A percentile compares a stretch with the other conserved stretches of the same genome.
Conservation (phyloP, 2,113 vertebrate genomes). For the Serinus canaria region DNA sequence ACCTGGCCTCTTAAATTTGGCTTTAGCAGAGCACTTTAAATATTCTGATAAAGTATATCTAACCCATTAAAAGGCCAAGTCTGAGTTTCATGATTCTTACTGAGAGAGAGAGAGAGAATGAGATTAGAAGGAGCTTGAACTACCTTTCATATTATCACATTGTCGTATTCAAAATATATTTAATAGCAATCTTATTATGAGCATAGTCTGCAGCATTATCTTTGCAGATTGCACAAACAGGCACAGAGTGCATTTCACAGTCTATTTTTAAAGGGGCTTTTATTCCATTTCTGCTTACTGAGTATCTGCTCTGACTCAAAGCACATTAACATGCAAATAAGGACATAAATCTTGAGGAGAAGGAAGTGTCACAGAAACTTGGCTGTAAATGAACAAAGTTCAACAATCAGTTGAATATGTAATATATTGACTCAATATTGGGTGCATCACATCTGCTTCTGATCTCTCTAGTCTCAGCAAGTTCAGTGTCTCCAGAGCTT, state of each 20-base stretch:
- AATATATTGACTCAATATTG: background rate
- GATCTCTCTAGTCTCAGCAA: background rate
- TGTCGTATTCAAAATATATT: background rate
- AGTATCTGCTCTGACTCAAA: background rate
- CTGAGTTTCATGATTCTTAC: slow-evolving; percentile 21
- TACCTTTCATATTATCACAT: background rate
- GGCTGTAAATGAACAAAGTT: slow-evolving; percentile 15
- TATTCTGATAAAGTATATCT: slow-evolving; percentile 16
- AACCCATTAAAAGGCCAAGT: background rate
- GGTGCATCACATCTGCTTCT: background rate
- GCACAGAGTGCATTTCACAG: background rate
- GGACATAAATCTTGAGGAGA: slow-evolving; percentile 14
- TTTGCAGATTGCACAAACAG: background rate
- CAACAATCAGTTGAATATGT: background rate
- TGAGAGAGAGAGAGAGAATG: background rate
- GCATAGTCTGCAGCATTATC: background rate
- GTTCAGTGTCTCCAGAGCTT: background rate
- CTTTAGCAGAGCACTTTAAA: slow-evolving; percentile 31
- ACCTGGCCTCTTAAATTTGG: background rate
- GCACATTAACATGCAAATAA: slow-evolving; percentile 24
- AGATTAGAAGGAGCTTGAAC: background rate
- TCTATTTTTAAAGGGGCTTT: slow-evolving; percentile 3
- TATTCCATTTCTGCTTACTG: slow-evolving; percentile 5
- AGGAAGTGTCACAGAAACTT: background rate
- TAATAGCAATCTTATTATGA: background rate